Conservation (phyloP, 2,888 invertebrate species). For the Bombyx huttoni region DNA sequence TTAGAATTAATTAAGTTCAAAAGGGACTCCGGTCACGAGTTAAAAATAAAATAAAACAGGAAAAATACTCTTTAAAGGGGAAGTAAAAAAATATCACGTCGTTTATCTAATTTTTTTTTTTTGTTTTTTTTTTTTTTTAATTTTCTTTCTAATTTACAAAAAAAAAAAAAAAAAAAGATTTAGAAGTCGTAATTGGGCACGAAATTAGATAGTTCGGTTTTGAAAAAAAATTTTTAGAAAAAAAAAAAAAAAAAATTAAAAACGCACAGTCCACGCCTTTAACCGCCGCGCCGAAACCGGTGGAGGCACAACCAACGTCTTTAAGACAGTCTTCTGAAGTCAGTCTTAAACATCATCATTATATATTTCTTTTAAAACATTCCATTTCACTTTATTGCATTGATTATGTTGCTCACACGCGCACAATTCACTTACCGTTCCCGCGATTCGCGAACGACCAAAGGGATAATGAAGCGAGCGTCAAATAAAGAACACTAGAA, state of each 20-base stretch:
- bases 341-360: conserved; percentile 49
- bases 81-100: conserved; percentile 12
- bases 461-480: conserved; percentile 2
- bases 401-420: conserved; percentile 42
- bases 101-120: background rate
- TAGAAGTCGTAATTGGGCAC: background rate
- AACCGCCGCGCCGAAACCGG: conserved; percentile 8
- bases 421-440: conserved; percentile 13
- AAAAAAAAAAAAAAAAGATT: too few relatives aligned
- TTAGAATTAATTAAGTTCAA: too few relatives aligned
- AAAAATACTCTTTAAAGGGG: conserved; percentile 6
- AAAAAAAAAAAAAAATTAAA: conserved; percentile 16
- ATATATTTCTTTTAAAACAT: too few relatives aligned
- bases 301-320: conserved; percentile 32
- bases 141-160: too few relatives aligned
- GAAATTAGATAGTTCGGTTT: background rate
- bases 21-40: background rate
- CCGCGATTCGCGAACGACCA: conserved; percentile 8
- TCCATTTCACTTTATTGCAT: conserved; percentile 45
- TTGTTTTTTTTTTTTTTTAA: too few relatives aligned
- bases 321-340: conserved; percentile 71
- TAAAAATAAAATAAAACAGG: conserved; percentile 5
- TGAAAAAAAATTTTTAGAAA: background rate
- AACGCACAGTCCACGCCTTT: conserved; percentile 2
- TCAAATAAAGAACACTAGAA: conserved; percentile 8